Evolutionary conservation across 2,797 vertebrate species (phyloP), one percentile per base, ranked within the genome.

Genomic region (Semotilus atromaculatus): DNA sequence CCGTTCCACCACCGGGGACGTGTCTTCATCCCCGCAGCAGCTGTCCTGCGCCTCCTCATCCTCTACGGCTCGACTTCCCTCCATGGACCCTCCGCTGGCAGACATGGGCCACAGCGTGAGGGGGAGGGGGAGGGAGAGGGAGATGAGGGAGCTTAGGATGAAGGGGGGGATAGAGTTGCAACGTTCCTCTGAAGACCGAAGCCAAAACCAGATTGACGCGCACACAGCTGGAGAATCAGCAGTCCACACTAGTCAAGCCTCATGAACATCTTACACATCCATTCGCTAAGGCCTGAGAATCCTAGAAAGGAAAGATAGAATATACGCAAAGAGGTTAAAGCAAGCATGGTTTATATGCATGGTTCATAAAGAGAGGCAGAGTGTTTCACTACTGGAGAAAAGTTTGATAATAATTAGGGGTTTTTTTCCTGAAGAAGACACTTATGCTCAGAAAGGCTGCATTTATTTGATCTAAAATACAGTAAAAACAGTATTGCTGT

Each of bases 1-100:
- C 88, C 97, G 95, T 93, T 98, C 97, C 1, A 96, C 95, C 89
- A 96, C 90, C 0, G 96, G 96, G 43, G 96, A 92, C 66, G 96
- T 94, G 80, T 95, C 90, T 82, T 96, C 96, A 93, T 94, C 96
- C 70, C 94, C 92, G 86, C 93, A 89, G 90, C 95, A 91, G 90
- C 94, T 88, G 86, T 90, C 89, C 84, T 85, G 86, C 51, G 86
- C 89, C 78, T 94, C 92, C 94, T 96, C 60, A 88, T 91, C 91
- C 89, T 94, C 95, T 48, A 88, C 72, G 38, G 85, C 88, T 85
- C 89, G 89, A 88, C 81, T 90, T 89, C 92, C 91, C 87, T 95
- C 94, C 90, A 94, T 93, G 88, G 92, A 93, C 88, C 92, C 91
- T 88, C 88, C 87, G 87, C 88, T 87, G 88, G 93, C 94, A 89